phyloP scores from a whole-genome alignment of 2,797 vertebrate species.

The Melopsittacus undulatus region DNA sequence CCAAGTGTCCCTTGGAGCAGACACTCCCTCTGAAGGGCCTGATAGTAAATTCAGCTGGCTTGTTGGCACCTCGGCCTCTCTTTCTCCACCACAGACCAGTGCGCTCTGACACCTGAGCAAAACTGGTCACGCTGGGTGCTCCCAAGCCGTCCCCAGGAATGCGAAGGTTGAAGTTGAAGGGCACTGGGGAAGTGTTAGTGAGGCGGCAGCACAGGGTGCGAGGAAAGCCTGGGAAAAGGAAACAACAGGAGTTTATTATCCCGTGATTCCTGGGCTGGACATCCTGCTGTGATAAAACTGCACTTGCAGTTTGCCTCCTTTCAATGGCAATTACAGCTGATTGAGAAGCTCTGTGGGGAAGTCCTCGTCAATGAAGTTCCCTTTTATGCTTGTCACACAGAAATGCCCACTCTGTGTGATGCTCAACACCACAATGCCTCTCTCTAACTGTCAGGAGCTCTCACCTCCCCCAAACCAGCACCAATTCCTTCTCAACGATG shows the following conservation, averaged over 20 bases:
- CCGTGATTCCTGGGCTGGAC: background rate
- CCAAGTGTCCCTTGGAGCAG: no score
- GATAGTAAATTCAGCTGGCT: background rate
- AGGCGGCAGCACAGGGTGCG: background rate
- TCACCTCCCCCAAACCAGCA: no score
- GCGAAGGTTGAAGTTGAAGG: background rate
- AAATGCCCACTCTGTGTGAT: no score
- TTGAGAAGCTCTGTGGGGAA: no score
- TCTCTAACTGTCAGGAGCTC: no score
- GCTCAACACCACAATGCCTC: no score
- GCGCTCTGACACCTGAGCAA: fast-evolving
- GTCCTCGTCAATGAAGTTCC: no score
- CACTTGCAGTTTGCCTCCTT: no score
- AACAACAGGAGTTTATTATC: background rate
- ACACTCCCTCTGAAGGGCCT: background rate
- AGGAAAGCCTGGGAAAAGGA: background rate
- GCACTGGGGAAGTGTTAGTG: background rate
- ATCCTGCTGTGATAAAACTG: no score
- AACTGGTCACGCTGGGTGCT: background rate
- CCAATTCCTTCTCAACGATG: no score
- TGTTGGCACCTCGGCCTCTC: background rate
- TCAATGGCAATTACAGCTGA: no score
- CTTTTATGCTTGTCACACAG: no score
- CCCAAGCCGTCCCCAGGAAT: background rate
- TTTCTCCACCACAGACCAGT: background rate